phyloP scores from a whole-genome alignment of 2,888 invertebrate species.

The Athripsodes cinereus region DNA sequence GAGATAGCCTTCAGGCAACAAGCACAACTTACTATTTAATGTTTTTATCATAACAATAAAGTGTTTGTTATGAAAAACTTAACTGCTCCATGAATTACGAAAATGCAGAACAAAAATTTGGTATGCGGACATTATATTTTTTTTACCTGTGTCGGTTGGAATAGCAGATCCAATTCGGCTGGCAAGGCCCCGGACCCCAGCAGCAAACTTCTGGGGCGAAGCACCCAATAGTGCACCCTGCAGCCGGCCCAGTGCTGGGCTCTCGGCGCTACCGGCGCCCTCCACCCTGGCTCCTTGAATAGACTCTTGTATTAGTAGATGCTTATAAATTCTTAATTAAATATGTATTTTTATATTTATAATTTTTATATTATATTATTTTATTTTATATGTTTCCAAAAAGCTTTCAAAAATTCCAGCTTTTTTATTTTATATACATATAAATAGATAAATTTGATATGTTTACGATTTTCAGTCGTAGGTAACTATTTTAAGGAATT shows the following conservation, averaged over 20 bases:
- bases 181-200: constrained; percentile 65
- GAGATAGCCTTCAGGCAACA: too few species aligned
- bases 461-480: not conserved
- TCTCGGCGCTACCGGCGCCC: constrained; percentile 15
- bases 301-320: not conserved
- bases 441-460: too few species aligned
- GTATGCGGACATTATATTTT: not conserved
- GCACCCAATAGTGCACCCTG: constrained; percentile 63
- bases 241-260: constrained; percentile 50
- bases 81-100: too few species aligned
- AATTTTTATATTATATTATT: not conserved
- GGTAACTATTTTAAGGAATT: not conserved
- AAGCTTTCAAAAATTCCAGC: not conserved
- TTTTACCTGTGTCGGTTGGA: constrained; percentile 67
- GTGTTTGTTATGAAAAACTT: too few species aligned
- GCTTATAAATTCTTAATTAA: not conserved
- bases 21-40: too few species aligned
- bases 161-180: constrained; percentile 62
- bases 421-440: too few species aligned
- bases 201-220: constrained; percentile 65
- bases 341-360: not conserved
- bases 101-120: too few species aligned
- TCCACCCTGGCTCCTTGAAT: constrained; percentile 16
- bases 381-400: not conserved
- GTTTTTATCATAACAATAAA: too few species aligned